phyloP scores from a whole-genome alignment of 2,797 vertebrate species.

The Acanthurus tractus region DNA sequence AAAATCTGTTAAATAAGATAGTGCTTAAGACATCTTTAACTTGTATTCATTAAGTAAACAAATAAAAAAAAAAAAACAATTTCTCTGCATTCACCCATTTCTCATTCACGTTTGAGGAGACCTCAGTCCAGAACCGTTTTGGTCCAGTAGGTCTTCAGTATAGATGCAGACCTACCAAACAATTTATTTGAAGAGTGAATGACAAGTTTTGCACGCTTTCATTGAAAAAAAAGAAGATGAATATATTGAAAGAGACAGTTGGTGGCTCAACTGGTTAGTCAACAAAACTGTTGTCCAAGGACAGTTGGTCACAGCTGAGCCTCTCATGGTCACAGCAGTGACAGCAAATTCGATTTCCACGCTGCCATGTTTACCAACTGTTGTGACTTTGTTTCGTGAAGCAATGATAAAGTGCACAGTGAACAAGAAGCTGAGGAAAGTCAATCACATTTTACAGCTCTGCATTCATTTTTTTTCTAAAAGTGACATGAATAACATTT shows the following conservation, averaged over 20 bases:
- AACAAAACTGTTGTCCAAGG: conserved; percentile 28
- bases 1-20: too few species aligned
- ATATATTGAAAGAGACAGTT: conserved; percentile 20
- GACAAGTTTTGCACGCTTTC: conserved; percentile 25
- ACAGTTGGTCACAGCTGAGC: conserved; percentile 43
- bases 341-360: conserved; percentile 56
- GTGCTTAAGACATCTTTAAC: neutral
- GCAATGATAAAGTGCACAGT: neutral
- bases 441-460: conserved; percentile 7
- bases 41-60: neutral
- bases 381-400: conserved; percentile 39
- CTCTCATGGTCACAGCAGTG: conserved; percentile 50
- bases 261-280: conserved; percentile 43
- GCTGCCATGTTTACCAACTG: conserved; percentile 47
- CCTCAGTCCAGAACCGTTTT: conserved; percentile 13
- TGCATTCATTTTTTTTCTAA: neutral
- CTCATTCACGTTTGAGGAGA: conserved; percentile 11
- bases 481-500: conserved; percentile 13
- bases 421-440: neutral
- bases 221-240: conserved; percentile 35
- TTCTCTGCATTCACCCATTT: neutral
- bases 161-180: conserved; percentile 7
- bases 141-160: conserved; percentile 39
- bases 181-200: conserved; percentile 33
- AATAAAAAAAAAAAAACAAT: neutral